Base-by-base conservation (phyloP, 2,888 invertebrate genomes). In the Bugula neritina region DNA sequence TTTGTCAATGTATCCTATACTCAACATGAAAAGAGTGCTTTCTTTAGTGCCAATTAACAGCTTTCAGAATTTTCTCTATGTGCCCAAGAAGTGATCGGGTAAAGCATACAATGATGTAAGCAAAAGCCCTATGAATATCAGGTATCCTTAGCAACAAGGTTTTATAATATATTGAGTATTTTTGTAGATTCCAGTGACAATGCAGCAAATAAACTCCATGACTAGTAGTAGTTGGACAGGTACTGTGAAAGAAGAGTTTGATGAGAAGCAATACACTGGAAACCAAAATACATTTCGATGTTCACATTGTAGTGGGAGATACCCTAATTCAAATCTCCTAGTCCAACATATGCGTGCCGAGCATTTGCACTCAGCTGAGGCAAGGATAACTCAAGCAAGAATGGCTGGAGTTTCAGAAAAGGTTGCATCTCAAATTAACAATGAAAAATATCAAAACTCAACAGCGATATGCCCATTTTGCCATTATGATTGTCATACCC, bases 391-490 rank as follows among this genome's bases (percentile, higher is more conserved):
- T 57, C 23, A 5, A 57, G 3, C 63, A 29, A 63, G 63, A 27
- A 31, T 63, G 13, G 63, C 34, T 3, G 10, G 63, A 31, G 31
- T 27, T 31, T 10, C 25, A 29, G 63, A 63, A 5, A 55, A 55
- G 23, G 23, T 55, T 17, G 17, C 27, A 25, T 29, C 31, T 3
- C 31, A 25, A 29, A 43, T 43, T 10, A 43, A 43, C 17, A 31
- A 27, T 2, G 63, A 63, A 31, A 63, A n/a, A 31, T 63, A 63
- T 34, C 27, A 63, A 27, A 63, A 63, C 31, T 31, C 63, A 29
- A 34, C 10, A 29, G 63, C 63, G 3, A 63, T 27, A 3, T 70
- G 70, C 29, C 70, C 70, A 17, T 54, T 27, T 29, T 70, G 70
- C 43, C 23, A 43, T 3, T 25, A 54, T 13, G 70, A 70, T 23